Evolutionary conservation across 2,888 invertebrate species (phyloP).

Genomic region (Leptinotarsa rubiginosa): DNA sequence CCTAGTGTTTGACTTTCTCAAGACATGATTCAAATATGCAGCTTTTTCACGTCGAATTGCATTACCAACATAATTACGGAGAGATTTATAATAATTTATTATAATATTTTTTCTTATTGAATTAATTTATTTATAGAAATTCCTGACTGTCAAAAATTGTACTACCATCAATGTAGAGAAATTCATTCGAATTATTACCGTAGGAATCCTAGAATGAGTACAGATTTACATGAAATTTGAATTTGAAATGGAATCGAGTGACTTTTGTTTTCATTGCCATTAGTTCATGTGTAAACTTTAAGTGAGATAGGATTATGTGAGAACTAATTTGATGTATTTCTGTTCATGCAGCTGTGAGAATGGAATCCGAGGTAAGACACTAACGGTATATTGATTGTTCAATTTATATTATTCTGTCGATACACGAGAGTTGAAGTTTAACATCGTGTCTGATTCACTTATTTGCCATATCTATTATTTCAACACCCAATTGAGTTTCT

Average conservation of each 20-base stretch:
- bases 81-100: too few relatives aligned
- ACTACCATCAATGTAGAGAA: too few relatives aligned
- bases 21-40: too few relatives aligned
- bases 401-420: background rate
- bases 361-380: conserved; percentile 54
- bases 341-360: conserved; percentile 43
- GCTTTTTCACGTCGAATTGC: too few relatives aligned
- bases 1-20: too few relatives aligned
- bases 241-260: background rate
- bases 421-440: background rate
- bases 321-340: conserved; percentile 29
- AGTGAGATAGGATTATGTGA: background rate
- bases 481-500: background rate
- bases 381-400: background rate
- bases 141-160: too few relatives aligned
- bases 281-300: background rate
- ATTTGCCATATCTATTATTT: background rate
- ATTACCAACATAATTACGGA: too few relatives aligned
- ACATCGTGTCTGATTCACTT: background rate
- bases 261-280: conserved; percentile 4
- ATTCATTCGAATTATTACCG: background rate
- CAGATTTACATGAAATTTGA: conserved; percentile 11
- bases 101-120: too few relatives aligned
- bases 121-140: too few relatives aligned
- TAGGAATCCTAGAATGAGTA: background rate